Percentiles rank a stretch among this genome's conserved stretches.
Evolutionary conservation across 64 coral and sea anemone genomes (phyloP).

Genomic region (Anthopleura sola): DNA sequence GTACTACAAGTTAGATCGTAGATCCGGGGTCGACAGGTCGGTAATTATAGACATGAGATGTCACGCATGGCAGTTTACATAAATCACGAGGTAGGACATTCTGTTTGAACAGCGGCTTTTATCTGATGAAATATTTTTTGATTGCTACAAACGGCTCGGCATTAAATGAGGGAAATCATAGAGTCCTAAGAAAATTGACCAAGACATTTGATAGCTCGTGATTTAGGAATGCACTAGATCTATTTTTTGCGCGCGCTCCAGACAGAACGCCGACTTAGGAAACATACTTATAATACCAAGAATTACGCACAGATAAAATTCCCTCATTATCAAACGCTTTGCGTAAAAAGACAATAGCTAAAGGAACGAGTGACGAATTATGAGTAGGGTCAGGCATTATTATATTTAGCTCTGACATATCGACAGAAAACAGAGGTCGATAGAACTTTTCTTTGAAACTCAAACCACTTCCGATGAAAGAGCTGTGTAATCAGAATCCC

Average conservation of each 20-base stretch:
- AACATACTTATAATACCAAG: conserved; percentile 66
- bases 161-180: neutral
- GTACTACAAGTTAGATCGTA: neutral
- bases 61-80: neutral
- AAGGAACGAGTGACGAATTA: conserved; percentile 71
- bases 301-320: conserved; percentile 74
- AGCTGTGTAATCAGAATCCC: neutral
- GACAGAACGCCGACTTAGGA: conserved; percentile 46
- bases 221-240: neutral
- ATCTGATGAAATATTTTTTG: neutral
- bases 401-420: conserved; percentile 65
- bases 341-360: conserved; percentile 71
- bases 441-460: conserved; percentile 4
- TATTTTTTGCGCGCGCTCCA: conserved; percentile 29
- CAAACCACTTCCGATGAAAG: conserved; percentile 14
- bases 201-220: neutral
- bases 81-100: neutral
- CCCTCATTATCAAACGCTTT: conserved; percentile 65
- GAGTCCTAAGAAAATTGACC: neutral
- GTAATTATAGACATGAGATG: neutral
- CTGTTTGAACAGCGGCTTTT: conserved; percentile 8
- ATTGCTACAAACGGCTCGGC: neutral
- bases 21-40: conserved; percentile 20
- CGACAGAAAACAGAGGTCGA: conserved; percentile 10
- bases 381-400: conserved; percentile 59